Base-by-base conservation (phyloP, 2,888 invertebrate species). In the Lymantria monacha region DNA sequence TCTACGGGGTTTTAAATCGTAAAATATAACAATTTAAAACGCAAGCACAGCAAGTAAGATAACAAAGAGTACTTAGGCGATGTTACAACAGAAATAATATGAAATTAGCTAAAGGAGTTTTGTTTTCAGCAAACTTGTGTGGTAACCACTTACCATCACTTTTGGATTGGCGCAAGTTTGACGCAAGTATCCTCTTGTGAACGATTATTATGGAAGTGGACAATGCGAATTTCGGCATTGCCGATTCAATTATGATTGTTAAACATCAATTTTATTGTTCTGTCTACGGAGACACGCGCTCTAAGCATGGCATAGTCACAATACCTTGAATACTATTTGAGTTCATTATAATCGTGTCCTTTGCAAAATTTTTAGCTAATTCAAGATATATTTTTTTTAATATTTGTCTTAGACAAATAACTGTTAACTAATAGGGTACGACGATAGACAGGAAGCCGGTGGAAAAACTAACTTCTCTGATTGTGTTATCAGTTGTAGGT, bases 261-360 rank as follows among this genome's bases (percentile, higher is more conserved):
- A 56, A 57, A 70, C 74, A 76, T 72, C 72, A 74, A 74, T 79
- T 78, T 76, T 65, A 81, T 80, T 81, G 77, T 81, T 70, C 12
- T 42, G 30, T 30, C 42, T n/a, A 15, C 12, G 14, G 15, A 13
- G 15, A 15, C 14, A 15, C 13, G 40, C 42, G 8, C 8, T 5
- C 9, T 22, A 10, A 8, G n/a, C 22, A 9, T 42, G 9, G 15
- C 13, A 9, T 22, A 5, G 36, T 7, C 36, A 7, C 22, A 36
- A 36, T n/a, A 36, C 36, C 36, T n/a, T n/a, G 22, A 22, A 22
- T 22, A 22, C 22, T 22, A 22, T 22, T 22, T 22, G 22, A 22
- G 22, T 22, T 22, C 2, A 22, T 22, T 22, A 22, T 22, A 22
- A n/a, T 22, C 22, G 22, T 5, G 22, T 22, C 22, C 22, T 22